These are phyloP conservation scores for Parthenolecanium corni DNA, from an alignment of 2,888 invertebrate species.

Conservation along the genomic window DNA sequence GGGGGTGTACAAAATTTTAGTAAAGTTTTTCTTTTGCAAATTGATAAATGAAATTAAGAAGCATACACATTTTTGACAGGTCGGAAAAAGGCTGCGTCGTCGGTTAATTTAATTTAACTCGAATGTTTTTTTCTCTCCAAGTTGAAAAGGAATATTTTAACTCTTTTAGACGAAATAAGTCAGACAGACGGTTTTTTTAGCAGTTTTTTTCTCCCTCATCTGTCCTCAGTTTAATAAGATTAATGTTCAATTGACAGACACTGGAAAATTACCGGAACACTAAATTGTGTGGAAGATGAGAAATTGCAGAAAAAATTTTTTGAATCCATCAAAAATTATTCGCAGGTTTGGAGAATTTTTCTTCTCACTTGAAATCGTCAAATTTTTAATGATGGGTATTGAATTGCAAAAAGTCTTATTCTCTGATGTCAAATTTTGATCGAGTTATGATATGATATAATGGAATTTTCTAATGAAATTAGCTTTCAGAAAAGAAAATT, in stretches of 20 bases:
- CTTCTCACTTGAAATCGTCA: no score
- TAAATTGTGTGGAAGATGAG: no score
- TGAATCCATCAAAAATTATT: no score
- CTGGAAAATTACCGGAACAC: no score
- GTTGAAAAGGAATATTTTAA: background rate
- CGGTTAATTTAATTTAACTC: background rate
- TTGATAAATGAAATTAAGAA: background rate
- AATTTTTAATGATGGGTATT: no score
- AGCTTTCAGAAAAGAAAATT: no score
- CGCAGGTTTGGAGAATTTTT: no score
- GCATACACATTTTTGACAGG: background rate
- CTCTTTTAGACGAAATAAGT: background rate
- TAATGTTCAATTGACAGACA: background rate
- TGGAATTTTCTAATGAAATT: no score
- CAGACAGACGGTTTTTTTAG: background rate
- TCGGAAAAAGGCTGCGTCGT: background rate
- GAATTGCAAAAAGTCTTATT: no score
- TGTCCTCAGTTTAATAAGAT: background rate
- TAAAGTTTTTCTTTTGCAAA: background rate
- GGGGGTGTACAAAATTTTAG: background rate
- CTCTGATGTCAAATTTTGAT: no score
- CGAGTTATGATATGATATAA: no score
- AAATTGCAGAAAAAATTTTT: no score
- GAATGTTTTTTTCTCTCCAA: background rate
- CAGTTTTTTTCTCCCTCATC: background rate